These are phyloP conservation scores for Polymixis flavicincta DNA, from an alignment of 2,888 invertebrate genomes.

Conservation along the genomic window DNA sequence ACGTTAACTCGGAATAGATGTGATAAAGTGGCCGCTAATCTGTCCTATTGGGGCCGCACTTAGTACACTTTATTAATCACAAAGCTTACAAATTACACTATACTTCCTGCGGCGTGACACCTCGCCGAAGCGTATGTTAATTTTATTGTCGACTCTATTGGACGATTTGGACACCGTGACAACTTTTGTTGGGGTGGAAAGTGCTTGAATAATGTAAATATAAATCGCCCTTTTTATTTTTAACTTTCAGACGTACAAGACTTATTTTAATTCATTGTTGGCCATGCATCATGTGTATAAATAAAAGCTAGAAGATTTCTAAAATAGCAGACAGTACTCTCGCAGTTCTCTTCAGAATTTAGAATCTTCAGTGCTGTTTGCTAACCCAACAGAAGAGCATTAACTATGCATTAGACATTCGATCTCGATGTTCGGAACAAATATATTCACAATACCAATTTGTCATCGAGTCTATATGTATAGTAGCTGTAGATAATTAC, in stretches of 20 bases:
- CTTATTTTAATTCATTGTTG: conserved; percentile 47
- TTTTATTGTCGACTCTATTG: conserved; percentile 87
- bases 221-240: conserved; percentile 71
- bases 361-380: conserved; percentile 65
- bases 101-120: conserved; percentile 89
- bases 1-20: conserved; percentile 90
- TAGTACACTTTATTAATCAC: conserved; percentile 91
- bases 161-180: conserved; percentile 85
- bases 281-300: conserved; percentile 35
- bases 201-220: conserved; percentile 76
- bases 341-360: conserved; percentile 60
- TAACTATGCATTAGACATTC: conserved; percentile 70
- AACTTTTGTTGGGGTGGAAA: conserved; percentile 82
- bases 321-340: conserved; percentile 55
- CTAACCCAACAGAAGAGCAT: conserved; percentile 67
- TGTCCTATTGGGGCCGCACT: conserved; percentile 90
- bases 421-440: conserved; percentile 67
- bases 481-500: conserved; percentile 28
- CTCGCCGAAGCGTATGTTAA: conserved; percentile 88
- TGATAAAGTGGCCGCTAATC: conserved; percentile 91
- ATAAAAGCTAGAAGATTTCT: conserved; percentile 55
- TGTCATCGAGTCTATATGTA: conserved; percentile 57
- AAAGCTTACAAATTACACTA: conserved; percentile 90
- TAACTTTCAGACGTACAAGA: conserved; percentile 52
- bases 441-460: conserved; percentile 67